phyloP scores from a whole-genome alignment of 2,797 vertebrate species.

The Tachyglossus aculeatus region DNA sequence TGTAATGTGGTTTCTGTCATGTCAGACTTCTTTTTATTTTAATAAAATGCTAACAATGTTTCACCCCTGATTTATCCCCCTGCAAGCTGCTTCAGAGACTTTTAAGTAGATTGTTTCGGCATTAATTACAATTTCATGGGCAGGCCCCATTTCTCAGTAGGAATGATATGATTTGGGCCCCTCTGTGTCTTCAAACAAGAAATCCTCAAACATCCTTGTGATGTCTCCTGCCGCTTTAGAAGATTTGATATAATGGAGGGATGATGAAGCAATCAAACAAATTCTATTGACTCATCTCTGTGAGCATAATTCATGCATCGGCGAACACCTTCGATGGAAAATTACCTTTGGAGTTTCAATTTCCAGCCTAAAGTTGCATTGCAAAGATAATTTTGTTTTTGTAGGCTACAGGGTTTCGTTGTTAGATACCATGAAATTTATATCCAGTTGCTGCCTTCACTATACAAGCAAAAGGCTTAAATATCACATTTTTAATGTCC shows the following conservation, averaged over 20 bases:
- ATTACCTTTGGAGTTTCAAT: slow-evolving; percentile 57
- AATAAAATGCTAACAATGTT: slow-evolving; percentile 60
- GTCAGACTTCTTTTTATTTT: slow-evolving; percentile 44
- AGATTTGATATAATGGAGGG: slow-evolving; percentile 50
- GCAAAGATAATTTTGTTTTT: slow-evolving; percentile 53
- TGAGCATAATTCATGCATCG: slow-evolving; percentile 52
- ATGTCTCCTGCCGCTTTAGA: slow-evolving; percentile 53
- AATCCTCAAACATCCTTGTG: slow-evolving; percentile 50
- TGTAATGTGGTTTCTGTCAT: slow-evolving; percentile 41
- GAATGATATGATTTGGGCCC: slow-evolving; percentile 45
- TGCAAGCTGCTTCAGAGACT: slow-evolving; percentile 62
- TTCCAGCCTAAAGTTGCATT: slow-evolving; percentile 54
- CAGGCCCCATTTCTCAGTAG: slow-evolving; percentile 42
- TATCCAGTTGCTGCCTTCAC: slow-evolving; percentile 32
- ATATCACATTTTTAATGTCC: slow-evolving; percentile 38
- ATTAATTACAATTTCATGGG: slow-evolving; percentile 82
- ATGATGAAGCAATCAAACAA: slow-evolving; percentile 68
- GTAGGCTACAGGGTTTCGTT: slow-evolving; percentile 23
- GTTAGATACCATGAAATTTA: slow-evolving; percentile 33
- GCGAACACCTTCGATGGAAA: slow-evolving; percentile 35
- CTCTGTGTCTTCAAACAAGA: slow-evolving; percentile 45
- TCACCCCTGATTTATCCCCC: slow-evolving; percentile 50
- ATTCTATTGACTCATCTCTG: slow-evolving; percentile 56
- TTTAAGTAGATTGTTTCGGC: slow-evolving; percentile 77
- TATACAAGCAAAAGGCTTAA: slow-evolving; percentile 37